Base-by-base conservation (phyloP, 1,140 invertebrate genomes). In the Asobara japonica region DNA sequence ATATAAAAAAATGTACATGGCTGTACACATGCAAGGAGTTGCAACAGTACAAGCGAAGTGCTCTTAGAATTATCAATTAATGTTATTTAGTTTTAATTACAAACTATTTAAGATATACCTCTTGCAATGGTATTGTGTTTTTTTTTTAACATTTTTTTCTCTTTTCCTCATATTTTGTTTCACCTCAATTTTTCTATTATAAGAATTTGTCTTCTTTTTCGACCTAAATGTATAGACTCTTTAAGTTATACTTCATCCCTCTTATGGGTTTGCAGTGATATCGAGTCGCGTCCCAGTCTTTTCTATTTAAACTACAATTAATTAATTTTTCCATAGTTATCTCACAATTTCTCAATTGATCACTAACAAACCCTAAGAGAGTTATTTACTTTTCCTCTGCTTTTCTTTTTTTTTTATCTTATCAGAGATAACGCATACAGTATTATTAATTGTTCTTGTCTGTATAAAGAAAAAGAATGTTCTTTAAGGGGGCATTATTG, bases 1-100 rank as follows among this genome's bases (percentile, higher is more conserved):
- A 81, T 81, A 81, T 82, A 82, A 80, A 84, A 72, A 84, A 83
- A 82, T 82, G 82, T 83, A 82, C 82, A 82, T 83, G 79, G 77
- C 80, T 82, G 79, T 83, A 83, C 80, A 83, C 79, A 82, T 83
- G 80, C 80, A 80, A 84, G 78, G 78, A 82, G 77, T 83, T 83
- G 81, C 82, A 84, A 80, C 79, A 79, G 80, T 82, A 83, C 81
- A 84, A 83, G 80, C 81, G 71, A 60, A 82, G 82, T 82, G 82
- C 82, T 80, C 77, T 84, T 84, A 81, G 71, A 82, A 78, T 80
- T 81, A 71, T 74, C 76, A 76, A 76, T 76, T 78, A 77, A 75
- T 71, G 74, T 80, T 81, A 41, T 61, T 61, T 38, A 29, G 16
- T 68, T 69, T 36, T 70, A 61, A 61, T 79, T 74, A 77, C 64